A percentile compares a stretch with the other conserved stretches of the same genome.
phyloP scores from a whole-genome alignment of 2,797 vertebrate species.

The Alauda arvensis region DNA sequence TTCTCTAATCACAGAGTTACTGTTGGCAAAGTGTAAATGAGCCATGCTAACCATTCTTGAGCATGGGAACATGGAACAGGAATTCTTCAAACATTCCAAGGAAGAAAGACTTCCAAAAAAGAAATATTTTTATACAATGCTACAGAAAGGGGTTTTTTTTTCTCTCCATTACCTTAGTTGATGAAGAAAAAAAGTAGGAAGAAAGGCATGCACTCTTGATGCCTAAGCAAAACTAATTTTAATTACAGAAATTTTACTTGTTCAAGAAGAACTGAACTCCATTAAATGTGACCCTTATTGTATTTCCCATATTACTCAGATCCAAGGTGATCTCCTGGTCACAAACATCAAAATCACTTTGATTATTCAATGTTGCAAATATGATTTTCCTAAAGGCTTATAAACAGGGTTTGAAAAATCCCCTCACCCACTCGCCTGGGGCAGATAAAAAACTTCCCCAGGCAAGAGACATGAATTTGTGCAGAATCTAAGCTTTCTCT shows the following conservation, averaged over 20 bases:
- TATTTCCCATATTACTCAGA: neutral
- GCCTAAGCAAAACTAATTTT: neutral
- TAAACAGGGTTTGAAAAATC: slow-evolving; percentile 48
- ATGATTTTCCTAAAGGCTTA: slow-evolving; percentile 42
- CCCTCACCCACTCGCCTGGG: slow-evolving; percentile 35
- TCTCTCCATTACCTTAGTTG: neutral
- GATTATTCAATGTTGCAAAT: slow-evolving; percentile 43
- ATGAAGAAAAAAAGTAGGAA: neutral
- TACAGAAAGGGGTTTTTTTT: neutral
- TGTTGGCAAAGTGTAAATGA: slow-evolving; percentile 55
- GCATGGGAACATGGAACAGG: neutral
- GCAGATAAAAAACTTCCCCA: slow-evolving; percentile 49
- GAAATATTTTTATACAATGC: neutral
- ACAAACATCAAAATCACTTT: slow-evolving; percentile 45
- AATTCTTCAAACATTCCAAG: slow-evolving; percentile 32
- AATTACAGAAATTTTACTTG: neutral
- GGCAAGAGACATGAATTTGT: slow-evolving; percentile 53
- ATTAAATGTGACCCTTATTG: slow-evolving; percentile 12
- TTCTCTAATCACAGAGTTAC: slow-evolving; percentile 31
- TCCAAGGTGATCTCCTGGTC: slow-evolving; percentile 19
- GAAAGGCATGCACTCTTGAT: neutral
- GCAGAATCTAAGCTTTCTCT: slow-evolving; percentile 28
- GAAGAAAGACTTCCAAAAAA: neutral
- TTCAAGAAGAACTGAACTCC: slow-evolving; percentile 7
- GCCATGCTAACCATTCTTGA: slow-evolving; percentile 2